Percentiles rank a stretch among this genome's conserved stretches.
phyloP scores from a whole-genome alignment of 2,797 vertebrate species.

The Xiphophorus birchmanni region DNA sequence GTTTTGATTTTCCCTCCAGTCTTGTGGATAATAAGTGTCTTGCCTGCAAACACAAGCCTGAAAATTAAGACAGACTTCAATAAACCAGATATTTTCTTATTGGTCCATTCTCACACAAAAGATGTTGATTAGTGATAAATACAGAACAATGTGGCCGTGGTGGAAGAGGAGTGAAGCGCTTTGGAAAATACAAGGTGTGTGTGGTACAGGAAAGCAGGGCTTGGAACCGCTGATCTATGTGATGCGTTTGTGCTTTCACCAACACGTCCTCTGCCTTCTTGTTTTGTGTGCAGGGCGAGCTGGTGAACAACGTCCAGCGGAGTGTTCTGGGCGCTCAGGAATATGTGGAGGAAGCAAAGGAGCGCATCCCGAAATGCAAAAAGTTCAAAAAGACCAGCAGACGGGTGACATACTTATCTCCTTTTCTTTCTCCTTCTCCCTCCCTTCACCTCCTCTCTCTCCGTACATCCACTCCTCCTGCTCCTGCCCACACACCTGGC shows the following conservation, averaged over 20 bases:
- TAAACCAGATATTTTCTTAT: background rate
- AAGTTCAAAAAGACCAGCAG: slow-evolving; percentile 75
- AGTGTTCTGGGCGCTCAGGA: slow-evolving; percentile 72
- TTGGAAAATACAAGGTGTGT: background rate
- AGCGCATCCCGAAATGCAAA: slow-evolving; percentile 75
- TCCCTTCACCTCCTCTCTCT: slow-evolving; percentile 29
- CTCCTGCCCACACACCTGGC: slow-evolving; percentile 36
- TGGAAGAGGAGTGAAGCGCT: background rate
- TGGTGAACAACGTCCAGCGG: slow-evolving; percentile 82
- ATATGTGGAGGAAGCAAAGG: slow-evolving; percentile 79
- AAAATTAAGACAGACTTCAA: background rate
- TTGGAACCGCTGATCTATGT: background rate
- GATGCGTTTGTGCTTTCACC: slow-evolving; percentile 2
- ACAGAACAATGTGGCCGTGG: background rate
- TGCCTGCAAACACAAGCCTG: background rate
- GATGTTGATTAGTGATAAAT: background rate
- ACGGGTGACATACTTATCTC: slow-evolving; percentile 74
- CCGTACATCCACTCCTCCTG: slow-evolving; percentile 31
- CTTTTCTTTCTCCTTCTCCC: slow-evolving; percentile 19
- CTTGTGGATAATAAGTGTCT: background rate
- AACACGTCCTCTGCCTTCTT: background rate
- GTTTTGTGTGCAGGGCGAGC: slow-evolving; percentile 69
- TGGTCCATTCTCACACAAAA: background rate
- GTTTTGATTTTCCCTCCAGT: background rate
- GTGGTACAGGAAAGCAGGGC: background rate